Percentiles rank a stretch among this genome's conserved stretches.
These are phyloP conservation scores for Sitobion miscanthi DNA, from an alignment of 1,140 invertebrate genomes.

Conservation along the genomic window DNA sequence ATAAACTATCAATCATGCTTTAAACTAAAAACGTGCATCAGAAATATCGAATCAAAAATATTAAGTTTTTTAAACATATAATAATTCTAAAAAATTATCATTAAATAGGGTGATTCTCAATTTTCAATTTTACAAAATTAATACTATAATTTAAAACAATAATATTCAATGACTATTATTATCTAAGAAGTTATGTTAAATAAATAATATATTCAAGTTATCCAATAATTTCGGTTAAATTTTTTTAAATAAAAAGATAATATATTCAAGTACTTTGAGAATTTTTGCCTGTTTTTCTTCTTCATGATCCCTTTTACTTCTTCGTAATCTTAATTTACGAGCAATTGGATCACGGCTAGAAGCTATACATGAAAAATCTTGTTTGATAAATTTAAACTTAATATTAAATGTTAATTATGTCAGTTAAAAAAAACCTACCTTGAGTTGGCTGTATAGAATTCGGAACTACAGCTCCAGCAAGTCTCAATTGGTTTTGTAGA, in stretches of 20 bases:
- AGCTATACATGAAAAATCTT: constrained; percentile 62
- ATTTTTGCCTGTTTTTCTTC: constrained; percentile 95
- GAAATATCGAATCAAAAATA: not conserved
- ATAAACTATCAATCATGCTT: not conserved
- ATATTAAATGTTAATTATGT: not conserved
- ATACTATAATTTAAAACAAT: not conserved
- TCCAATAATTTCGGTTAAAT: no score
- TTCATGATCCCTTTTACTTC: constrained; percentile 72
- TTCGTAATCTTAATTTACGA: constrained; percentile 84
- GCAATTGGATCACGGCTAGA: constrained; percentile 87
- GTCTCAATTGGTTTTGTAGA: constrained; percentile 87
- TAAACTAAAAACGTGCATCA: not conserved
- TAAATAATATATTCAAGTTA: not conserved
- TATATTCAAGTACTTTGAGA: constrained; percentile 70
- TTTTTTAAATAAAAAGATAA: not conserved
- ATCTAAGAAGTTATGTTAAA: not conserved
- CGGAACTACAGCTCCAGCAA: constrained; percentile 89
- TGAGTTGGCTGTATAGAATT: constrained; percentile 61
- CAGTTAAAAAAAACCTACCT: not conserved
- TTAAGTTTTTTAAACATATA: not conserved
- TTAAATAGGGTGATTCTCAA: not conserved
- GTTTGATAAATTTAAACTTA: not conserved
- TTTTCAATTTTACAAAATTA: not conserved
- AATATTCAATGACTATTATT: not conserved
- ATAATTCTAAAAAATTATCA: not conserved